phyloP scores from a whole-genome alignment of 2,888 invertebrate species.

The Callosobruchus maculatus region DNA sequence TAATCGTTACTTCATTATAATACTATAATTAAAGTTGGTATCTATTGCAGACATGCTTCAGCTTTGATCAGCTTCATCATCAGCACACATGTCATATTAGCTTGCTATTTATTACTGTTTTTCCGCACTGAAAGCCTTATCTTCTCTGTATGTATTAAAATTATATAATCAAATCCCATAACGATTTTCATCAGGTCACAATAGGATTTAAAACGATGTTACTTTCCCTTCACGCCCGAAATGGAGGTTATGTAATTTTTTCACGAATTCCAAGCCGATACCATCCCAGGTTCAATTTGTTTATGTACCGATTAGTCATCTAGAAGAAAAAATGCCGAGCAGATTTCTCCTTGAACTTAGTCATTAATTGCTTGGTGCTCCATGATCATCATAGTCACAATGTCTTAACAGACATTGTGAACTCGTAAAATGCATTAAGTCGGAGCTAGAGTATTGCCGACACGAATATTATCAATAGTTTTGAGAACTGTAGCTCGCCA shows the following conservation, averaged over 20 bases:
- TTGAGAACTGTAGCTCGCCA: too few relatives aligned
- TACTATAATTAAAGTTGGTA: not conserved
- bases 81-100: not conserved
- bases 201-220: not conserved
- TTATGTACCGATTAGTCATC: not conserved
- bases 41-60: not conserved
- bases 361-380: too few relatives aligned
- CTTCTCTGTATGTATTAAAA: not conserved
- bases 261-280: not conserved
- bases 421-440: too few relatives aligned
- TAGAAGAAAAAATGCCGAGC: not conserved
- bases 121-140: not conserved
- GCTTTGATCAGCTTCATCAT: not conserved
- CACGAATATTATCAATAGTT: too few relatives aligned
- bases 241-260: not conserved
- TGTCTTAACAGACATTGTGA: too few relatives aligned
- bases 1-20: not conserved
- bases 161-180: not conserved
- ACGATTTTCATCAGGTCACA: not conserved
- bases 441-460: too few relatives aligned
- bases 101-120: not conserved
- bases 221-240: not conserved
- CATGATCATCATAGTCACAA: too few relatives aligned
- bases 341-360: not conserved
- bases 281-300: not conserved